Percentiles rank a stretch among this genome's conserved stretches.
phyloP scores from a whole-genome alignment of 2,113 vertebrate species.

The Sylvilagus bachmani region DNA sequence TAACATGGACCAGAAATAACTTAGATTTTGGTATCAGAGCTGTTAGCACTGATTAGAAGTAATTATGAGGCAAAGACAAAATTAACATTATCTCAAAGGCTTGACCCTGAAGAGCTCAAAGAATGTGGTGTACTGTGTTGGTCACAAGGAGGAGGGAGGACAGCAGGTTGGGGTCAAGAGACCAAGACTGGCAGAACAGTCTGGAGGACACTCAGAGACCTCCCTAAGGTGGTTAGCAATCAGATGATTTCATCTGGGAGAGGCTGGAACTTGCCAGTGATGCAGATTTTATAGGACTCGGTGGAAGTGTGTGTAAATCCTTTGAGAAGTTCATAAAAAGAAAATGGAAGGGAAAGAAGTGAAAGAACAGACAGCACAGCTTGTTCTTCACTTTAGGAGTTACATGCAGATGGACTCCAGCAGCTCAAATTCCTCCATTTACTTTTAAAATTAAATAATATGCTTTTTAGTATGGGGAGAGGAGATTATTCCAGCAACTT shows the following conservation, averaged over 20 bases:
- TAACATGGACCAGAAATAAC: neutral
- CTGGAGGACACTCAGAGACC: neutral
- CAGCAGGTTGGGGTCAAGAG: neutral
- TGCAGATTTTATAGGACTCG: neutral
- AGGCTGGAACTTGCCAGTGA: neutral
- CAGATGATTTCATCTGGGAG: neutral
- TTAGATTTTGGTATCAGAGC: neutral
- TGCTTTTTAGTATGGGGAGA: neutral
- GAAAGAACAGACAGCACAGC: neutral
- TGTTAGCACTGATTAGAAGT: neutral
- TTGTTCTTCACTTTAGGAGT: neutral
- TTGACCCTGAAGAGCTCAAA: neutral
- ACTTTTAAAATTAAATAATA: neutral
- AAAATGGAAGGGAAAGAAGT: neutral
- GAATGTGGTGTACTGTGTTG: neutral
- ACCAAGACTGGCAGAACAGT: neutral
- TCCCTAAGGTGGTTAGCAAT: neutral
- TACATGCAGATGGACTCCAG: neutral
- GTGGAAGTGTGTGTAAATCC: neutral
- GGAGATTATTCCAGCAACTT: neutral
- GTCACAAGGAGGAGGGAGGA: neutral
- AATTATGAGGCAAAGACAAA: neutral
- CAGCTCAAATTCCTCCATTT: neutral
- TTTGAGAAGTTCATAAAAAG: neutral
- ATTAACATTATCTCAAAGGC: neutral